Base-by-base conservation (phyloP, 2,113 vertebrate species). In the Daphoenositta chrysoptera region DNA sequence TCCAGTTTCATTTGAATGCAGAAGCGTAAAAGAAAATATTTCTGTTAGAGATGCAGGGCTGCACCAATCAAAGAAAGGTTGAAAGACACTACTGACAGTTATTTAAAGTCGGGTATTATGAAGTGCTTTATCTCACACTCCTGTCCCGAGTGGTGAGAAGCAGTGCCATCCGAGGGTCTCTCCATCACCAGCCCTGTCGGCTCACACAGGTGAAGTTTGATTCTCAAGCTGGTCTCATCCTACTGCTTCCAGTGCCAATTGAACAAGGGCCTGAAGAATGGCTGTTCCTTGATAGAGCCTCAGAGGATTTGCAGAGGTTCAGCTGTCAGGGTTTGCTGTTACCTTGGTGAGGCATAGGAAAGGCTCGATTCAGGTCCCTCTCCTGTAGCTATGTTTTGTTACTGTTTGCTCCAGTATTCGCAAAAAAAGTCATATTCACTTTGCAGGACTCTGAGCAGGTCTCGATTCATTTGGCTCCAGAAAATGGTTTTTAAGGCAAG, bases 111-210 rank as follows among this genome's bases (percentile, higher is more conserved):
- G 35, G 13, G 19, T 66, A 40, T 48, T 48, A 40, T 1, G 2
- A 28, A 2, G 9, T 12, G 23, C 44, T 82, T 76, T 35, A n/a
- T 10, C 63, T 11, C 18, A 35, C 14, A 21, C 27, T 54, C 27
- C 30, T 33, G 39, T 18, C 23, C 81, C 9, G 5, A 82, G 68
- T 3, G 23, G 48, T 48, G 79, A 76, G 48, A 86, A 69, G 30
- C 0, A 2, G 40, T 22, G 16, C 31, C 44, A 87, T 5, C 16
- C 0, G 0, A 75, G n/a, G 68, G 26, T 28, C 33, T 47, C 33
- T 45, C 21, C 65, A 70, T 14, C 35, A 73, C 13, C 33, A 83
- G 54, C 33, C 45, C 39, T 54, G n/a, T 1, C 40, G 51, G 28
- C n/a, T 54, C 37, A 45, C 5, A 21, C 50, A 19, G 33, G 17